phyloP scores from a whole-genome alignment of 1,140 invertebrate species.

The Rhyacophila brunnea region DNA sequence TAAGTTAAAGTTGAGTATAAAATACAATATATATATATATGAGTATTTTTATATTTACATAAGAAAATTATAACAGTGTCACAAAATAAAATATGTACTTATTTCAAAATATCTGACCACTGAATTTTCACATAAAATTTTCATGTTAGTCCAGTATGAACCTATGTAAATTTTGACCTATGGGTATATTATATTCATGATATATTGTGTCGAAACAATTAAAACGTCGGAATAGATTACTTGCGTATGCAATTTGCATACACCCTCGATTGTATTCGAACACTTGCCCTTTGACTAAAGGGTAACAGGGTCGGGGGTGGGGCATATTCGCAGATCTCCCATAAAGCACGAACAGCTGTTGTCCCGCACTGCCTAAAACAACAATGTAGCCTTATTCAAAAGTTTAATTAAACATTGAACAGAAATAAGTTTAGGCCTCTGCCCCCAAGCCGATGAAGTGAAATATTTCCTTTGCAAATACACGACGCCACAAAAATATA shows the following conservation, averaged over 20 bases:
- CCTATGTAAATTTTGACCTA: not conserved
- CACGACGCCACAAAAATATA: not conserved
- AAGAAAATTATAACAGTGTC: too few relatives aligned
- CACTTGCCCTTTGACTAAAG: not conserved
- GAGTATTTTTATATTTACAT: too few relatives aligned
- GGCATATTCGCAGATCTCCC: not conserved
- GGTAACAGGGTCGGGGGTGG: not conserved
- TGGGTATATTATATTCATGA: not conserved
- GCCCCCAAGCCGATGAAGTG: not conserved
- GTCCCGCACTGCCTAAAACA: slow-evolving; percentile 15
- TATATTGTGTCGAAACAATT: not conserved
- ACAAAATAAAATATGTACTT: too few relatives aligned
- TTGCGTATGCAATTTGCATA: not conserved
- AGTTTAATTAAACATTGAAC: slow-evolving; percentile 30
- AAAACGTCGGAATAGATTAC: not conserved
- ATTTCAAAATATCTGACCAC: too few relatives aligned
- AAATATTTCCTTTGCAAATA: not conserved
- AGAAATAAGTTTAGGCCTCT: slow-evolving; percentile 5
- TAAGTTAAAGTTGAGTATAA: too few relatives aligned
- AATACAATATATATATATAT: too few relatives aligned
- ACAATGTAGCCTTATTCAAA: slow-evolving; percentile 14
- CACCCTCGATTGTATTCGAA: not conserved
- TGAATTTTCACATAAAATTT: too few relatives aligned
- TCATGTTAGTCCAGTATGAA: not conserved
- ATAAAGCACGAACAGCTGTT: slow-evolving; percentile 22